Evolutionary conservation across 2,888 invertebrate species (phyloP).

Genomic region (Hemicrepidius hirtus): DNA sequence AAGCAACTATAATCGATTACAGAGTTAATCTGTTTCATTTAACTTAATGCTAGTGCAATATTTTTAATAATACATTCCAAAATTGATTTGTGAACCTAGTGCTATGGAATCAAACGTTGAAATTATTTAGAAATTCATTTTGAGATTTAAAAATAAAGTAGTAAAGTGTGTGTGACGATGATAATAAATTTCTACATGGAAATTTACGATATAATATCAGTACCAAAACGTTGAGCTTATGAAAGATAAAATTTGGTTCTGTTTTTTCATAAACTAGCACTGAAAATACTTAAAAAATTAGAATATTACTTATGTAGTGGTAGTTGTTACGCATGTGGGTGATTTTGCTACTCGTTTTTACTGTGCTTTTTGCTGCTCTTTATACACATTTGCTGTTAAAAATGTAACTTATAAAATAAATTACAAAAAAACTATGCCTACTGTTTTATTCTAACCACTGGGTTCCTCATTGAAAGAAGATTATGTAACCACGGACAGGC

Average conservation of each 20-base stretch:
- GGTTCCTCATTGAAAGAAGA: background rate
- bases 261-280: slow-evolving; percentile 1
- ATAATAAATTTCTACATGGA: background rate
- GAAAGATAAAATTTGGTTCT: background rate
- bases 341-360: slow-evolving; percentile 52
- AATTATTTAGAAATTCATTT: background rate
- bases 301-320: background rate
- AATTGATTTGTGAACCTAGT: background rate
- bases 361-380: slow-evolving; percentile 51
- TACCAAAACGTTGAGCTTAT: slow-evolving; percentile 17
- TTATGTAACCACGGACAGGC: too few species aligned
- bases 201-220: background rate
- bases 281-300: background rate
- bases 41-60: slow-evolving; percentile 1
- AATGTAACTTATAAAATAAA: slow-evolving; percentile 5
- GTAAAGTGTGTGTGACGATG: background rate
- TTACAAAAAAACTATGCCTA: background rate
- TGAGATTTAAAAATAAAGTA: background rate
- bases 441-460: background rate
- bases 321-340: slow-evolving; percentile 43
- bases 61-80: slow-evolving; percentile 6
- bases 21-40: background rate
- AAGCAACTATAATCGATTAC: too few species aligned
- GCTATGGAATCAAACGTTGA: background rate
- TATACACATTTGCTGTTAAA: slow-evolving; percentile 45